Evolutionary conservation across 2,797 vertebrate species (phyloP), one percentile per base, ranked within the genome.

Genomic region (Oreochromis mossambicus): DNA sequence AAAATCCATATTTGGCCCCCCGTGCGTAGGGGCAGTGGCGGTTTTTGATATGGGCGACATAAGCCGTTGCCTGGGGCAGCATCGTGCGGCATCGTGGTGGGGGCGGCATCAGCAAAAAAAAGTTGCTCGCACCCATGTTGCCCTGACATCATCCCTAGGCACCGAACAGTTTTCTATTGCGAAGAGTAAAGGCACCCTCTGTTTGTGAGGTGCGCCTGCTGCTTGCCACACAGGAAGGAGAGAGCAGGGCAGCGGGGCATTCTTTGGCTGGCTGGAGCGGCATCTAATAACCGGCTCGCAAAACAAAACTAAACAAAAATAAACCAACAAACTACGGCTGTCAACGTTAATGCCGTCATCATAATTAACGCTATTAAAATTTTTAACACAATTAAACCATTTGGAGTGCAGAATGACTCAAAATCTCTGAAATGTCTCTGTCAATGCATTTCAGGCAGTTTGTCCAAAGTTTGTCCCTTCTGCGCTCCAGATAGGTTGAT

Each of bases 401-500:
- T 10, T 17, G 55, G 0, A 10, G 55, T 1, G 5, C 55, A 58
- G 55, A 58, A 58, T 58, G 55, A 58, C 26, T 58, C 26, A 58
- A 58, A 58, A 17, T 58, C 26, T 15, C 55, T 32, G 14, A 32
- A 32, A 58, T 32, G 26, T 58, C 55, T 58, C 26, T 32, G 13
- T 10, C 19, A 51, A 51, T 1, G 8, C 50, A 51, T n/a, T 51
- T 51, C 50, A 10, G 9, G 19, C 9, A 51, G 50, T 58, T 58
- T 58, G 26, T 32, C 15, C 26, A 58, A 17, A 58, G 55, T 58
- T 9, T 6, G 55, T 58, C 26, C 0, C 55, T 58, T 58, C 55
- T 32, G 26, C 10, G 55, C 26, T 58, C 15, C 55, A 0, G 55
- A 58, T 32, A 0, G 0, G 55, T 32, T 6, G 26, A 10, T 58